Evolutionary conservation across 1,140 invertebrate species (phyloP), one percentile per base, ranked within the genome.

Genomic region (Halyomorpha halys): DNA sequence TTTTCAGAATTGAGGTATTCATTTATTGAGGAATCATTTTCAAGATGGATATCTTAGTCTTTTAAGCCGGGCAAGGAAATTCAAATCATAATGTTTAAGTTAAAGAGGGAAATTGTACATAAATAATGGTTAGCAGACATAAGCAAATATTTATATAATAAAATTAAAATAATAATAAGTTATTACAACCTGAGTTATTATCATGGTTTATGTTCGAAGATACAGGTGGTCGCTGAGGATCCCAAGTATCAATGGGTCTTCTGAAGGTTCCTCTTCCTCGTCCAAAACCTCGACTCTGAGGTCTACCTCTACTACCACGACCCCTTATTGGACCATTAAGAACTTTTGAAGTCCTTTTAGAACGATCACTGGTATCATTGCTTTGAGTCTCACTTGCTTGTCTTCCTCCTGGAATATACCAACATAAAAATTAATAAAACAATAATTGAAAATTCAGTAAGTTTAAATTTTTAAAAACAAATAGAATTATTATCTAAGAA

Each of bases 321-420:
- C 74, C 73, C 67, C 76, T 74, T 34, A 71, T 74, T 19, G 75
- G 71, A 44, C 75, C 71, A 27, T 79, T 77, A 66, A 79, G 77
- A 70, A 78, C 73, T 65, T 44, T 60, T 4, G 15, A 16, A 11
- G 34, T 39, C 14, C 59, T 25, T 39, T 30, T 60, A 16, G 25
- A 25, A n/a, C 59, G 25, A 39, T 60, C 59, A 60, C n/a, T 44
- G 16, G 4, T 16, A 16, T 44, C 44, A 60, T 80, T 80, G 67
- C 75, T 76, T 67, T 82, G 81, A 66, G 82, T 82, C 67, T 84
- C 81, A 69, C 82, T 82, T 67, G 81, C 82, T 70, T 82, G 81
- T 59, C 79, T 73, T 66, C 78, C 78, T 77, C 79, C 78, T 79
- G 78, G 9, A 70, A 72, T 66, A 65, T 61, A 30, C 3, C n/a